phyloP scores from a whole-genome alignment of 2,888 invertebrate species.

The Suillia variegata region DNA sequence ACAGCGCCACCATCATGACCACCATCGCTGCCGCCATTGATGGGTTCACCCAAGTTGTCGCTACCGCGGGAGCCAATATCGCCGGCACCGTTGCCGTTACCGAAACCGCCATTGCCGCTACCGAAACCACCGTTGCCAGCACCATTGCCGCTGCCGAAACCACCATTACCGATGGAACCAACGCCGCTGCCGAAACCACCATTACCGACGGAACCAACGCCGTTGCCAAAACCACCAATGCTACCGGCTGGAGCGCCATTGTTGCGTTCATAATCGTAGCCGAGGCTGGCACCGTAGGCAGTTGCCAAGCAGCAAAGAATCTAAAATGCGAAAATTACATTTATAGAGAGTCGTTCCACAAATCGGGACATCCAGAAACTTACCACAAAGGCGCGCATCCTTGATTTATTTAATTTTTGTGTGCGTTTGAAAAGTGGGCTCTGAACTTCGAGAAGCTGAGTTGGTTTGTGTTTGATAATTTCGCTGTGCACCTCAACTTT shows the following conservation, averaged over 20 bases:
- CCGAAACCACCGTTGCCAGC: not conserved
- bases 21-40: not conserved
- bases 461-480: not conserved
- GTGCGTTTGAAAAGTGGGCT: not conserved
- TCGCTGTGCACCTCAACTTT: not conserved
- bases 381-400: conserved; percentile 5
- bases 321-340: conserved; percentile 21
- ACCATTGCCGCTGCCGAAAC: conserved; percentile 9
- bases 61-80: conserved; percentile 6
- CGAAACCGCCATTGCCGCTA: not conserved
- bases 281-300: conserved; percentile 32
- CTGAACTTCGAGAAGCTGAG: not conserved
- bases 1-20: conserved; percentile 7
- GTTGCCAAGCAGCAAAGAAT: conserved; percentile 32
- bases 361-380: conserved; percentile 7
- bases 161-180: conserved; percentile 6
- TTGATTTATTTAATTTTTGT: not conserved
- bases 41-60: conserved; percentile 5
- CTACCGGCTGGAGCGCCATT: not conserved
- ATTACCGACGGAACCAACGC: not conserved
- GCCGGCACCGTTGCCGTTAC: conserved; percentile 10
- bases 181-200: not conserved
- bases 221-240: not conserved
- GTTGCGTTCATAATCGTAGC: conserved; percentile 33
- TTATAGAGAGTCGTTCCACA: no score